phyloP scores from a whole-genome alignment of 1,140 invertebrate species.

The Drosophila lacteicornis region DNA sequence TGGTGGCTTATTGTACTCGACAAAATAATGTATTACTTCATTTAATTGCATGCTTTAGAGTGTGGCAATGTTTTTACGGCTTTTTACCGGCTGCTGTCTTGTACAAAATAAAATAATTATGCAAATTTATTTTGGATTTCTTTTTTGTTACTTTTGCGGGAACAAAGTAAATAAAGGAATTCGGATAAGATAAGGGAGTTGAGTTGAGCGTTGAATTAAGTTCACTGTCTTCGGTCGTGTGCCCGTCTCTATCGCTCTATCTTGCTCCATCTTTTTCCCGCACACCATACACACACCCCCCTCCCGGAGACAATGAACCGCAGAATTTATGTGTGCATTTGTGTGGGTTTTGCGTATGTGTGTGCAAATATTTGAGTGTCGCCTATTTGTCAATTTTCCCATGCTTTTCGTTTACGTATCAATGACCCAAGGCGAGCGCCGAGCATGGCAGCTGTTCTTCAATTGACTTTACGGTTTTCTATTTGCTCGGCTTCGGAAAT shows the following conservation, averaged over 20 bases:
- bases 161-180: constrained; percentile 8
- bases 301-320: constrained; percentile 5
- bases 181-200: constrained; percentile 21
- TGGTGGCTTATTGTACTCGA: constrained; percentile 4
- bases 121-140: constrained; percentile 12
- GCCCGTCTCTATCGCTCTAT: background rate
- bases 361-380: constrained; percentile 55
- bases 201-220: background rate
- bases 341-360: constrained; percentile 20
- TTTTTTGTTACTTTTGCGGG: too few species aligned
- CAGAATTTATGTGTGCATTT: constrained; percentile 5
- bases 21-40: constrained; percentile 15
- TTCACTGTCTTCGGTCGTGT: background rate
- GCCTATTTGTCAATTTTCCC: constrained; percentile 58
- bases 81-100: background rate
- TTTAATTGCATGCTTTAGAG: constrained; percentile 22
- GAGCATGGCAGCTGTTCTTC: constrained; percentile 8
- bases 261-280: background rate
- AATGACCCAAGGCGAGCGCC: constrained; percentile 47
- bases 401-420: constrained; percentile 50
- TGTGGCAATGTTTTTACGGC: constrained; percentile 1
- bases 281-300: too few species aligned
- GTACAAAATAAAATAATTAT: constrained; percentile 1
- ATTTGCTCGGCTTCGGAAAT: constrained; percentile 36
- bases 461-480: constrained; percentile 40